Base-by-base conservation (phyloP, 2,113 vertebrate genomes). In the Hydropotes inermis region DNA sequence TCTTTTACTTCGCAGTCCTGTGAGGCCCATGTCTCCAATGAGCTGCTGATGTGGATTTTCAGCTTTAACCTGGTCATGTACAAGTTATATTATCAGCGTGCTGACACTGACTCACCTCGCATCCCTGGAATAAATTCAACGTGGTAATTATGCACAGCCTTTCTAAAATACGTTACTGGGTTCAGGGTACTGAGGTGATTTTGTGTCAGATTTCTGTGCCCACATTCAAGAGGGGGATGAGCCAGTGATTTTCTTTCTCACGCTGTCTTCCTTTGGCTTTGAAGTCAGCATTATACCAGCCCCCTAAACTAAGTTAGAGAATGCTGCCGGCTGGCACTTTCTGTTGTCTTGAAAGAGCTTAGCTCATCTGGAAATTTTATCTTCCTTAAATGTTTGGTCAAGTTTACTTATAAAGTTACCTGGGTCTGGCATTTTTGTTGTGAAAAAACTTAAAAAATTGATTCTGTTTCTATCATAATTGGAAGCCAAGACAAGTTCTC, bases 361-460 rank as follows among this genome's bases (percentile, higher is more conserved):
- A 91, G 70, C 27, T 58, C 76, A 94, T 85, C 89, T 82, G 81
- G 76, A 91, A 88, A 85, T 47, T 58, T 79, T 89, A 43, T 82
- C 21, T 64, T 76, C 50, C 54, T 95, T 60, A 60, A 87, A 28
- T 23, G n/a, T 92, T 95, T 87, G 78, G 58, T 89, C 64, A 84
- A 61, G 39, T 96, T 85, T 96, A 82, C 67, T 87, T 78, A 76
- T 36, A 79, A 93, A 88, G 47, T 76, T 93, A 78, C 47, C 74
- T 30, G 36, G 39, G 54, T 25, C 25, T 92, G 30, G 55, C 27
- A 52, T 83, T 97, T 93, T 95, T 70, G 21, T 45, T 58, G 17
- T 52, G 33, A 11, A 95, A 91, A 97, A 96, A 82, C 64, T 43
- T 76, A 76, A 96, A 96, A 78, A 83, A 79, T 52, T 78, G 87